A percentile compares a stretch with the other conserved stretches of the same genome.
Conservation (phyloP, 1,140 invertebrate genomes). For the Arctopsyche grandis region DNA sequence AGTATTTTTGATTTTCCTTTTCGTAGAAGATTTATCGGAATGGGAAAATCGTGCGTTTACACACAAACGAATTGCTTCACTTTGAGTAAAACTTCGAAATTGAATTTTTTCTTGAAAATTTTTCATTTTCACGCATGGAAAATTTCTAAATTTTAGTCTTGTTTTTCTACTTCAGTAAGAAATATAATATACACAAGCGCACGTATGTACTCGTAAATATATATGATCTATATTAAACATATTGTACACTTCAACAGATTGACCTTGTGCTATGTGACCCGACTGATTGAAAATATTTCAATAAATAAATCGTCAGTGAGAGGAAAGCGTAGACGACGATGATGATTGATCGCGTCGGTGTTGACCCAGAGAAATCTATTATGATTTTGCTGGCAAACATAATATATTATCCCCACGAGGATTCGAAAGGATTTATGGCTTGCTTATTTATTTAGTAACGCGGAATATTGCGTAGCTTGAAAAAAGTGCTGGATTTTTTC, state of each 20-base stretch:
- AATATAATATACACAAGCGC: neutral
- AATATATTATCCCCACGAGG: neutral
- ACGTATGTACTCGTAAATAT: neutral
- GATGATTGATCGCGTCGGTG: neutral
- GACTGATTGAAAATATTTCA: neutral
- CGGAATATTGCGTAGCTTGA: neutral
- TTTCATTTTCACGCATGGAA: no score
- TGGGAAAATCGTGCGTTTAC: no score
- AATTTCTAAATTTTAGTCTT: no score
- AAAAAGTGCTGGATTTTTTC: no score
- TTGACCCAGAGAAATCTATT: constrained; percentile 16
- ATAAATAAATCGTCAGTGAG: no score
- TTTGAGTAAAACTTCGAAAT: no score
- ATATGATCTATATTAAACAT: neutral
- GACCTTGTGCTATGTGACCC: neutral
- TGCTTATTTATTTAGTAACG: constrained; percentile 13
- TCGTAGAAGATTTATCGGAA: no score
- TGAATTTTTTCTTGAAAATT: no score
- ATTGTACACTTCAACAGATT: neutral
- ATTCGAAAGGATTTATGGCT: constrained; percentile 2
- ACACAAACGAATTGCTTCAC: no score
- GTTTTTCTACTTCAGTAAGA: no score
- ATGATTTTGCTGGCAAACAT: constrained; percentile 14
- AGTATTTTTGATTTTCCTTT: no score
- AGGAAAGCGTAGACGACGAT: neutral